Conservation (phyloP, 53 echinoderm and acorn worm genomes). For the Zoroaster sp. region DNA sequence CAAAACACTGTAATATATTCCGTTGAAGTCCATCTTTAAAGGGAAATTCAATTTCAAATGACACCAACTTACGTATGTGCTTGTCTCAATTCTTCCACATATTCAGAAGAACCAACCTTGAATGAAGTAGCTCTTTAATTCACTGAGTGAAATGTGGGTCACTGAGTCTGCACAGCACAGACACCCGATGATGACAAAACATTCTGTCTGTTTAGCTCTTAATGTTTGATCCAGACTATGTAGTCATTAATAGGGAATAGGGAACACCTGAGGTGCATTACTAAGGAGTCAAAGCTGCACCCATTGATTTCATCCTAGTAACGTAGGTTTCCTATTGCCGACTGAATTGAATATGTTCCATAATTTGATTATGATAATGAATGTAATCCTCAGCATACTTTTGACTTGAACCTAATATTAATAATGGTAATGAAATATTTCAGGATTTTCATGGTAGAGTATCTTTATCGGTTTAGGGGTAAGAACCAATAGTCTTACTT, state of each 20-base stretch:
- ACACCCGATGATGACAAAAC: conserved; percentile 21
- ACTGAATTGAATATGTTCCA: not conserved
- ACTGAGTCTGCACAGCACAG: not conserved
- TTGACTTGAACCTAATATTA: not conserved
- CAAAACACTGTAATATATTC: too few species aligned
- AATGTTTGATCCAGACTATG: not conserved
- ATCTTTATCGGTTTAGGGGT: too few species aligned
- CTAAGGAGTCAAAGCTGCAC: not conserved
- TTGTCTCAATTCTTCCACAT: too few species aligned
- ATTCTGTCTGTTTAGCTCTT: not conserved
- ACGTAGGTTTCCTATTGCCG: not conserved
- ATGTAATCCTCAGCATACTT: not conserved
- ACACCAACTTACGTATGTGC: too few species aligned
- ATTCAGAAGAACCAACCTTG: not conserved
- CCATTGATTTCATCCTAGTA: not conserved
- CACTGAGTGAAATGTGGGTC: conserved; percentile 12
- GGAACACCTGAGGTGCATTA: not conserved
- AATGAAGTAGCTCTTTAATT: not conserved
- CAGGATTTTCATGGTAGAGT: too few species aligned
- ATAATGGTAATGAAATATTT: not conserved
- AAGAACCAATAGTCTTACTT: too few species aligned
- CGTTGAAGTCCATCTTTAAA: too few species aligned
- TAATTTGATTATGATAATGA: too few species aligned
- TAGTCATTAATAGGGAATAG: not conserved
- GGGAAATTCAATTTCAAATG: too few species aligned